Base-by-base conservation (phyloP, 2,888 invertebrate genomes). In the Polydesmus complanatus region DNA sequence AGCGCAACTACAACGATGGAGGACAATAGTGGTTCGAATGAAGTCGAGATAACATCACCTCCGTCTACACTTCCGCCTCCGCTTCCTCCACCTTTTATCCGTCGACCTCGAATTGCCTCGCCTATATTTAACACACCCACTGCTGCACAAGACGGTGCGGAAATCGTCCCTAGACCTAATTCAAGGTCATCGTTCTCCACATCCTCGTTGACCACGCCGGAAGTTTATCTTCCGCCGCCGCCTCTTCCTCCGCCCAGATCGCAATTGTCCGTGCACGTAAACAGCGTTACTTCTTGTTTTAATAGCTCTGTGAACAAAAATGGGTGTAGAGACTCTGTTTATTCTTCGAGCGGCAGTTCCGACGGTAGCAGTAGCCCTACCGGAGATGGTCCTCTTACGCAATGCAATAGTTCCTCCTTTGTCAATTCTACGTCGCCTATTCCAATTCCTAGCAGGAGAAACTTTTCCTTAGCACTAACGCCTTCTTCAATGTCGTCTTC, bases 181-280 rank as follows among this genome's bases (percentile, higher is more conserved):
- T 37, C 37, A 5, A 37, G 37, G 19, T 56, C 60, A 25, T 55
- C 54, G 11, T n/a, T n/a, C n/a, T n/a, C n/a, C n/a, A 21, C 56
- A 5, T 26, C 60, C 3, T 56, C 60, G 14, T 60, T 56, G 22
- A 27, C 61, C 14, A n/a, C 27, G 5, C 22, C 23, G 3, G 60
- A 60, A n/a, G 54, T 60, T 18, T 52, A 26, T n/a, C 27, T 60
- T 21, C 48, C 54, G 1, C 61, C 61, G 18, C 61, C 61, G 14
- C 63, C 63, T 8, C 50, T 52, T 19, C 62, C 62, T 19, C 61
- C 63, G 2, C 63, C 63, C 8, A 37, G 63, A 3, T 56, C 63
- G 2, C 52, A 27, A 14, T 11, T 18, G 8, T 56, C 50, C 3
- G 14, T 8, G 37, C 5, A 37, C 14, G 37, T 37, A 8, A 8